Conservation (phyloP, 2,888 invertebrate genomes). For the Dusona sp. region DNA sequence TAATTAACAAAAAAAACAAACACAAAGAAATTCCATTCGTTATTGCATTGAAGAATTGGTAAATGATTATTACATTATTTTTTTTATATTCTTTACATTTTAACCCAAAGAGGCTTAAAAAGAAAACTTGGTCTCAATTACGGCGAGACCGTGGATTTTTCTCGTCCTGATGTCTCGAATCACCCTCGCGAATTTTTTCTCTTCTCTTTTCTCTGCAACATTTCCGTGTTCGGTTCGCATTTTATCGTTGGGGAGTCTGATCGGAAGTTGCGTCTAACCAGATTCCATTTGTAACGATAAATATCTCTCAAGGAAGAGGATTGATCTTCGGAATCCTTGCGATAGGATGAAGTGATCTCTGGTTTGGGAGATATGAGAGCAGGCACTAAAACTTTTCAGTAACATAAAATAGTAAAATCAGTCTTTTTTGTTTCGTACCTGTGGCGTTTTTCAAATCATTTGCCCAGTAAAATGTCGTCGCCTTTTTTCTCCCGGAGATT, state of each 20-base stretch:
- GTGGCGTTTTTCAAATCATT: constrained; percentile 44
- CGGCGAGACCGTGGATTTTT: not conserved
- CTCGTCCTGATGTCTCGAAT: not conserved
- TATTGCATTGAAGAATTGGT: not conserved
- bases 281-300: constrained; percentile 81
- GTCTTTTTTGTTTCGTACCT: constrained; percentile 64
- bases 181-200: not conserved
- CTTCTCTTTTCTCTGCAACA: constrained; percentile 2
- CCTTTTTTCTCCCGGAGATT: not conserved
- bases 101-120: not conserved
- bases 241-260: constrained; percentile 75
- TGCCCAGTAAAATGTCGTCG: not conserved
- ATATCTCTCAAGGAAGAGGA: constrained; percentile 76
- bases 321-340: constrained; percentile 6
- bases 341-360: not conserved
- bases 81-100: not conserved
- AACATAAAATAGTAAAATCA: constrained; percentile 49
- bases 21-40: not conserved
- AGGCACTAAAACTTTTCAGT: not conserved
- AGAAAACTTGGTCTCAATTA: not conserved
- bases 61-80: not conserved
- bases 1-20: not conserved
- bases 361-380: constrained; percentile 7
- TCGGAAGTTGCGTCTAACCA: constrained; percentile 82
- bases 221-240: constrained; percentile 13